A percentile compares a stretch with the other conserved stretches of the same genome.
Conservation (phyloP, 2,797 vertebrate genomes). For the Thalassophryne amazonica region DNA sequence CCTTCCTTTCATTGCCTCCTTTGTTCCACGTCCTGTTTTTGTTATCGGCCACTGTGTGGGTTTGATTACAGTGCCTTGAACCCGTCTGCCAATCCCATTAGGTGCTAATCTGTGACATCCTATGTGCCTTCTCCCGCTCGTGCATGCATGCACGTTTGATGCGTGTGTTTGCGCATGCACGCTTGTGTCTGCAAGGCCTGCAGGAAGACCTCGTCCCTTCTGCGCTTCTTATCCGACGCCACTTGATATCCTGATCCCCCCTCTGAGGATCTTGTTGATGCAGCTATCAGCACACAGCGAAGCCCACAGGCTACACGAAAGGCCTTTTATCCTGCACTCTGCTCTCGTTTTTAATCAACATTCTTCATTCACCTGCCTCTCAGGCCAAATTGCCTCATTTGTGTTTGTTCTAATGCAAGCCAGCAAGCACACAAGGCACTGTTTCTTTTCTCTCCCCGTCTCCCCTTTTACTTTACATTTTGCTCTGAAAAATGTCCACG, state of each 20-base stretch:
- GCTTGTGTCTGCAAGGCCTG: conserved; percentile 20
- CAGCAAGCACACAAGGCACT: conserved; percentile 13
- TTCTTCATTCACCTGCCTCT: conserved; percentile 61
- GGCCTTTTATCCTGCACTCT: conserved; percentile 61
- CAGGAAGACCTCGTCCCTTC: conserved; percentile 25
- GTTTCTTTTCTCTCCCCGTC: background rate
- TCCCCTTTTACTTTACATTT: conserved; percentile 41
- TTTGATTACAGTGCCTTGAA: conserved; percentile 62
- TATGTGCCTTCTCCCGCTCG: conserved; percentile 31
- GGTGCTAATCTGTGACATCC: conserved; percentile 68
- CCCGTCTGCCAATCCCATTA: conserved; percentile 69
- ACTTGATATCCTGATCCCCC: conserved; percentile 62
- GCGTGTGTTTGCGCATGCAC: conserved; percentile 35
- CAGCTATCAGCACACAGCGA: conserved; percentile 56
- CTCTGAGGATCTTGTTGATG: conserved; percentile 56
- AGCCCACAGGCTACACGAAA: conserved; percentile 60
- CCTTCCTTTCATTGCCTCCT: conserved; percentile 51
- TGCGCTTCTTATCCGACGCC: conserved; percentile 55
- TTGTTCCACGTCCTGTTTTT: conserved; percentile 66
- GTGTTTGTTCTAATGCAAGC: conserved; percentile 35
- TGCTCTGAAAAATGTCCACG: conserved; percentile 53
- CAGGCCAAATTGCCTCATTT: conserved; percentile 61
- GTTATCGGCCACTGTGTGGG: conserved; percentile 56
- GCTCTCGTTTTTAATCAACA: conserved; percentile 62
- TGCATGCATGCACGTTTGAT: conserved; percentile 42